Percentiles rank a stretch among this genome's conserved stretches.
Evolutionary conservation across 2,888 invertebrate species (phyloP).

Genomic region (Crossocerus cetratus): DNA sequence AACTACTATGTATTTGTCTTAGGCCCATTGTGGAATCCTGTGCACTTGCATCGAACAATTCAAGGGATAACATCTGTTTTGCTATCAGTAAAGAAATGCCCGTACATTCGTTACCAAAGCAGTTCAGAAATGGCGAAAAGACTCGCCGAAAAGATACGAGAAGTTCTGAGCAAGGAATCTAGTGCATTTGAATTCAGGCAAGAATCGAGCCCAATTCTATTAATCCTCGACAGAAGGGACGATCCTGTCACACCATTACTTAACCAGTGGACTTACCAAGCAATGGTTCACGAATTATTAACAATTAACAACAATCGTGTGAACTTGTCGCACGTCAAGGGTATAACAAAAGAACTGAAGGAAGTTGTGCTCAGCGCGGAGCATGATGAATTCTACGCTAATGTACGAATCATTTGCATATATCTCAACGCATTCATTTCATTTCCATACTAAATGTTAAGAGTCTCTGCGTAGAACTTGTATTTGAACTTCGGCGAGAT

Average conservation of each 20-base stretch:
- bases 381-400: constrained; percentile 98
- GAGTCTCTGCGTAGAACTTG: constrained; percentile 83
- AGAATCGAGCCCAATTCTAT: constrained; percentile 85
- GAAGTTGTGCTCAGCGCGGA: constrained; percentile 97
- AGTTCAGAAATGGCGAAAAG: constrained; percentile 91
- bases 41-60: constrained; percentile 86
- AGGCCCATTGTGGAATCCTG: constrained; percentile 88
- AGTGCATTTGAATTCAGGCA: constrained; percentile 92
- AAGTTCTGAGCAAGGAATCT: constrained; percentile 92
- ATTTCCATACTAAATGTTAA: neutral
- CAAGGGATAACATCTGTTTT: constrained; percentile 92
- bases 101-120: constrained; percentile 91
- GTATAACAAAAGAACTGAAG: constrained; percentile 91
- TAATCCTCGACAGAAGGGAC: constrained; percentile 94
- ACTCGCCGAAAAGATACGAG: constrained; percentile 90
- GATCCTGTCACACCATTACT: constrained; percentile 97
- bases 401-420: constrained; percentile 78
- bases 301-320: constrained; percentile 89
- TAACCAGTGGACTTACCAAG: constrained; percentile 99
- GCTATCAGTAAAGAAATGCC: constrained; percentile 93
- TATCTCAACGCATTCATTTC: too few species aligned
- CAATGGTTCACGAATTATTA: constrained; percentile 99
- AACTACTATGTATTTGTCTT: constrained; percentile 23
- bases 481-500: constrained; percentile 99
- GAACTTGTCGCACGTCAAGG: constrained; percentile 89